phyloP scores from a whole-genome alignment of 2,113 vertebrate species.

The Anguilla japonica region DNA sequence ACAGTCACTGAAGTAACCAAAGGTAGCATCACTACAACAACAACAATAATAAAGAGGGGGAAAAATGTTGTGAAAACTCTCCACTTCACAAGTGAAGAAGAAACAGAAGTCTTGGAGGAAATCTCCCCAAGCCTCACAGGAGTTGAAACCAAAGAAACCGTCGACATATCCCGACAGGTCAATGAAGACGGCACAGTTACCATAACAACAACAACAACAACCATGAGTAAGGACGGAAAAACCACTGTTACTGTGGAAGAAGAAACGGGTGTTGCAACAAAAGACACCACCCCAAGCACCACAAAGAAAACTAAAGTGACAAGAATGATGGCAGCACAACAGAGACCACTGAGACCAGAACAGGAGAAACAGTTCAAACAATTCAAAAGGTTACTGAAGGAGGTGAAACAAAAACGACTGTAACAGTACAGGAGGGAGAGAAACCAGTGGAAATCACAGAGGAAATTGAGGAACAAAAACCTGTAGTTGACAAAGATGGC shows the following conservation, averaged over 20 bases:
- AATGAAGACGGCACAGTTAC: not conserved
- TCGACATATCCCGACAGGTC: not conserved
- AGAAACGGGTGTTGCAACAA: not conserved
- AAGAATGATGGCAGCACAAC: not conserved
- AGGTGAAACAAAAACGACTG: not conserved
- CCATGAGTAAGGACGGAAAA: not conserved
- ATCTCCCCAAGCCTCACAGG: no score
- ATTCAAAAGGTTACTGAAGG: not conserved
- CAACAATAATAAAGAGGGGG: not conserved
- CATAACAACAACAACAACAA: not conserved
- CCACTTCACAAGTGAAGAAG: not conserved
- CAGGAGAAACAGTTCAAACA: not conserved
- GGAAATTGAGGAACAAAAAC: not conserved
- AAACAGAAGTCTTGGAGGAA: not conserved
- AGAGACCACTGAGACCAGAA: not conserved
- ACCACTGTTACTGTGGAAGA: not conserved
- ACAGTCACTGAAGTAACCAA: not conserved
- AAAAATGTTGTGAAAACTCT: not conserved
- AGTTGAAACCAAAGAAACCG: no score
- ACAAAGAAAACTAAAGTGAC: not conserved
- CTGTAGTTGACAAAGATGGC: not conserved
- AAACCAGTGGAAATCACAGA: not conserved
- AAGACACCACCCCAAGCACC: not conserved
- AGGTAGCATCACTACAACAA: not conserved
- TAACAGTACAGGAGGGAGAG: not conserved